Evolutionary conservation across 64 coral and sea anemone genomes (phyloP).

Genomic region (Montipora capricornis): DNA sequence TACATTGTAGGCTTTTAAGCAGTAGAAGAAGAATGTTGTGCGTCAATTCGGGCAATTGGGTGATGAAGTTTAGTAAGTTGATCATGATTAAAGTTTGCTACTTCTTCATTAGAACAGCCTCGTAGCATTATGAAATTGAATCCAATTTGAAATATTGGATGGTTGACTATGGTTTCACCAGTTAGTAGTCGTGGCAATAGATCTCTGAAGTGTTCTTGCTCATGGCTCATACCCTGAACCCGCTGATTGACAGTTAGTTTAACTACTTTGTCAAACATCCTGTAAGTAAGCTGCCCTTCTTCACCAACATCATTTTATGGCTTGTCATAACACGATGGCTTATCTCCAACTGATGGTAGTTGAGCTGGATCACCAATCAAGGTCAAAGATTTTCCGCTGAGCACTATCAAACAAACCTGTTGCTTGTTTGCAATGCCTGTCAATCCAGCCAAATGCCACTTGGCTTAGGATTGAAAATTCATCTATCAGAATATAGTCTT

Average conservation of each 20-base stretch:
- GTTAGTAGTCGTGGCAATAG: background rate
- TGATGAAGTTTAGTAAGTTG: constrained; percentile 27
- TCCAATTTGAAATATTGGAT: constrained; percentile 6
- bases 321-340: background rate
- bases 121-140: constrained; percentile 8
- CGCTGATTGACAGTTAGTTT: constrained; percentile 36
- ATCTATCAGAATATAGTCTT: background rate
- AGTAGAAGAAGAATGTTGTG: background rate
- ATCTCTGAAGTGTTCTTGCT: constrained; percentile 7
- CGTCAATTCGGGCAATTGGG: background rate
- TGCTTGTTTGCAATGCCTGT: constrained; percentile 1
- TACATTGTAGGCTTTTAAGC: constrained; percentile 10
- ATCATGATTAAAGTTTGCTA: constrained; percentile 7
- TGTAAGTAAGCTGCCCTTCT: constrained; percentile 1
- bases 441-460: constrained; percentile 8
- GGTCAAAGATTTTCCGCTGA: background rate
- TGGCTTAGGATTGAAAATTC: background rate
- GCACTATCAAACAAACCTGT: constrained; percentile 1
- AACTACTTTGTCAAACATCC: constrained; percentile 16
- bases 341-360: constrained; percentile 14
- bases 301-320: constrained; percentile 6
- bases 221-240: background rate
- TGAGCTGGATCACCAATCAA: constrained; percentile 24
- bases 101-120: constrained; percentile 17
- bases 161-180: constrained; percentile 5